Evolutionary conservation across 2,797 vertebrate genomes (phyloP).

Genomic region (Peromyscus attwateri): DNA sequence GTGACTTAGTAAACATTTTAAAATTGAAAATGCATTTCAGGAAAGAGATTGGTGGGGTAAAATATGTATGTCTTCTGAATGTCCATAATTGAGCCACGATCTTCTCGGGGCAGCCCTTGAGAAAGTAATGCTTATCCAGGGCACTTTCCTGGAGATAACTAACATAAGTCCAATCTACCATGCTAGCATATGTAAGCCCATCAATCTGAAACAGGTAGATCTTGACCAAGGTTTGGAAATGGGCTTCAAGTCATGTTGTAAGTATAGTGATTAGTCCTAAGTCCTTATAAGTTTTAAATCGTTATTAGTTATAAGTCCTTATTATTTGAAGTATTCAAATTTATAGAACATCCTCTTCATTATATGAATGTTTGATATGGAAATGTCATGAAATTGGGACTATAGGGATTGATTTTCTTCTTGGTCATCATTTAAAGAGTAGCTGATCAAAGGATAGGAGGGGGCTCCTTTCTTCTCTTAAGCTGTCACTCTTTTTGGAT

Average conservation of each 20-base stretch:
- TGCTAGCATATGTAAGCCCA: not conserved
- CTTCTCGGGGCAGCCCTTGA: not conserved
- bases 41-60: slow-evolving; percentile 42
- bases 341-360: not conserved
- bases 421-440: not conserved
- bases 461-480: not conserved
- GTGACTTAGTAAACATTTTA: slow-evolving; percentile 46
- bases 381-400: not conserved
- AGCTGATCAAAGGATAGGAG: not conserved
- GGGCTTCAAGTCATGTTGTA: not conserved
- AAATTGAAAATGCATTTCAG: slow-evolving; percentile 74
- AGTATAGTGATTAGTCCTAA: not conserved
- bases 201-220: not conserved
- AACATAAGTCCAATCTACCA: not conserved
- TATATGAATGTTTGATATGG: not conserved
- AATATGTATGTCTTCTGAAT: not conserved
- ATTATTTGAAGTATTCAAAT: not conserved
- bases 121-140: not conserved
- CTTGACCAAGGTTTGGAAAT: not conserved
- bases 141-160: not conserved
- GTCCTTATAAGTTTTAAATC: not conserved
- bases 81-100: not conserved
- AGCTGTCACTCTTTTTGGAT: not conserved
- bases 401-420: not conserved
- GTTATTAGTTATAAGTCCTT: not conserved